Conservation (phyloP, 2,888 invertebrate genomes). For the Ctena decussata region DNA sequence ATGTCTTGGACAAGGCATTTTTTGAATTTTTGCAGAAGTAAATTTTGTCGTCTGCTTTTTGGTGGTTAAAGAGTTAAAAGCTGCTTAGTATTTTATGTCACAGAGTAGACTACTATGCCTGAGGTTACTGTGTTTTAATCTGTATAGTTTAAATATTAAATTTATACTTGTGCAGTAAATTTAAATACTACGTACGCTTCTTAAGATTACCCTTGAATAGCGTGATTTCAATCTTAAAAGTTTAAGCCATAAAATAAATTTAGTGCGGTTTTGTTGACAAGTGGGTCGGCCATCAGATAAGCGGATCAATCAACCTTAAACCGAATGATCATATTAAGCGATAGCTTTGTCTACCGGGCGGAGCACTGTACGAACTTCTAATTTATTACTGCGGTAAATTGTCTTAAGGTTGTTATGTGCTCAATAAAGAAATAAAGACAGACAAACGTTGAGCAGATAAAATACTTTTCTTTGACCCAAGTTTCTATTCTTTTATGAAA, state of each 20-base stretch:
- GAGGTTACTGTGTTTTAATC: background rate
- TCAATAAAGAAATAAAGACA: background rate
- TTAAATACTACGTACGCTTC: background rate
- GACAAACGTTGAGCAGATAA: no score
- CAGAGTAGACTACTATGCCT: background rate
- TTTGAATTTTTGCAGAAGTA: no score
- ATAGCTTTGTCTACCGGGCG: constrained; percentile 46
- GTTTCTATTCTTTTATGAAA: no score
- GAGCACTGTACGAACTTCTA: constrained; percentile 43
- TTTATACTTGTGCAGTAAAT: background rate
- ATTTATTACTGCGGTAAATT: constrained; percentile 12
- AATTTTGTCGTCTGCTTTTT: no score
- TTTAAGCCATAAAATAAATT: constrained; percentile 12
- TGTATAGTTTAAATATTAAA: background rate
- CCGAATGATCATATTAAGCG: constrained; percentile 20
- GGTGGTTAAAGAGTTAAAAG: no score
- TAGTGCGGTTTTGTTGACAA: background rate
- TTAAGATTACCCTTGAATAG: background rate
- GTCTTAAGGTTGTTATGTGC: no score
- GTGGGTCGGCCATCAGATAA: constrained; percentile 5
- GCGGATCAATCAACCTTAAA: background rate
- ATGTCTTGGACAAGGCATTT: no score
- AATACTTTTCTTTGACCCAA: no score
- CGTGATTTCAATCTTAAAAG: background rate
- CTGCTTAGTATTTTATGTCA: no score